phyloP scores from a whole-genome alignment of 2,797 vertebrate genomes.

The Rallus crepitans region DNA sequence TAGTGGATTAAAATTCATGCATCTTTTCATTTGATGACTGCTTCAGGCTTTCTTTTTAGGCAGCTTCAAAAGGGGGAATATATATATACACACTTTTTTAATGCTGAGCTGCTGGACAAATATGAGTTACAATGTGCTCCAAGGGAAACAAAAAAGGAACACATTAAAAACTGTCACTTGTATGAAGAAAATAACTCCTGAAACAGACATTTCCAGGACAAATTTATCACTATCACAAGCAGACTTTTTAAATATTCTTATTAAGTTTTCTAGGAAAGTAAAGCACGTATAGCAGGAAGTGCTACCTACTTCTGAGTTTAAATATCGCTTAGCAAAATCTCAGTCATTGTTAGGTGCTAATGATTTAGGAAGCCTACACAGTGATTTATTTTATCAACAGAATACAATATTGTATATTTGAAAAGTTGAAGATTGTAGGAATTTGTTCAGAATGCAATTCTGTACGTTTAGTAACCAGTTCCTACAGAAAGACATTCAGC shows the following conservation, averaged over 20 bases:
- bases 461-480: not conserved
- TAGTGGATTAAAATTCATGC: conserved; percentile 66
- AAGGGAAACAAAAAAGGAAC: conserved; percentile 46
- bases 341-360: not conserved
- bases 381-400: not conserved
- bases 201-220: conserved; percentile 13
- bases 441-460: not conserved
- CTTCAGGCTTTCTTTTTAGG: conserved; percentile 52
- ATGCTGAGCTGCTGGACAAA: conserved; percentile 42
- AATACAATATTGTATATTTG: not conserved
- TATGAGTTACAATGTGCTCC: not conserved
- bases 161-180: conserved; percentile 21
- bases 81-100: not conserved
- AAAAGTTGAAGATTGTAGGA: too few relatives aligned
- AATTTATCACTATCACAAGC: not conserved
- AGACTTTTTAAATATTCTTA: not conserved
- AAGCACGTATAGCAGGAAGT: not conserved
- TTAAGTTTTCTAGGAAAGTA: not conserved
- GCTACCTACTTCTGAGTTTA: not conserved
- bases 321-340: not conserved
- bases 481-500: not conserved
- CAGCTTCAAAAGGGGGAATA: not conserved
- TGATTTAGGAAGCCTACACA: not conserved
- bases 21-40: conserved; percentile 45
- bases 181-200: not conserved